phyloP scores from a whole-genome alignment of 2,888 invertebrate species.

The Hemithea aestivaria region DNA sequence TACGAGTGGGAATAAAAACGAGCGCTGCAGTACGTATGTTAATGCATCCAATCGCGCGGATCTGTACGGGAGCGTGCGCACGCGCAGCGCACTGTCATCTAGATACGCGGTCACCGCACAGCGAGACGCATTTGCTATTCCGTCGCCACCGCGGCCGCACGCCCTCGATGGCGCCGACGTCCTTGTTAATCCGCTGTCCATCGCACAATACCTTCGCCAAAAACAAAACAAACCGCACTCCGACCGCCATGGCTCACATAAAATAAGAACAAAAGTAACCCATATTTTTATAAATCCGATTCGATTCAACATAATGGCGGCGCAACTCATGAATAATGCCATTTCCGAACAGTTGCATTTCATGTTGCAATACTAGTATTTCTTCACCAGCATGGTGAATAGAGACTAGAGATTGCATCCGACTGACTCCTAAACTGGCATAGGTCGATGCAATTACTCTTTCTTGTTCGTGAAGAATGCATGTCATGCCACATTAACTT shows the following conservation, averaged over 20 bases:
- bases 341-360: constrained; percentile 23
- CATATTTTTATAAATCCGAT: constrained; percentile 37
- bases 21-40: constrained; percentile 39
- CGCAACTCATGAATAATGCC: constrained; percentile 22
- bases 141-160: constrained; percentile 42
- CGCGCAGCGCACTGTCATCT: constrained; percentile 43
- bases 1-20: constrained; percentile 39
- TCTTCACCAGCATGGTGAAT: constrained; percentile 8
- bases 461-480: constrained; percentile 30
- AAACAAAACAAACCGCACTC: constrained; percentile 47
- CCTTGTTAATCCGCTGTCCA: constrained; percentile 69
- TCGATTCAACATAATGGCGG: constrained; percentile 41
- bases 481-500: constrained; percentile 36
- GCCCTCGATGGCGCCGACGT: constrained; percentile 59
- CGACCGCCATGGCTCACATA: constrained; percentile 25
- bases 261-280: constrained; percentile 37
- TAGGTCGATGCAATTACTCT: constrained; percentile 12
- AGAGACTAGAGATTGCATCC: constrained; percentile 10
- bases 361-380: constrained; percentile 7
- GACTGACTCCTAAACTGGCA: constrained; percentile 5
- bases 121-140: constrained; percentile 62
- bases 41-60: constrained; percentile 53
- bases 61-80: constrained; percentile 42
- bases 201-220: constrained; percentile 55
- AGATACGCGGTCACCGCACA: constrained; percentile 52